Conservation (phyloP, 2,113 vertebrate genomes). For the Hydrolagus affinis region DNA sequence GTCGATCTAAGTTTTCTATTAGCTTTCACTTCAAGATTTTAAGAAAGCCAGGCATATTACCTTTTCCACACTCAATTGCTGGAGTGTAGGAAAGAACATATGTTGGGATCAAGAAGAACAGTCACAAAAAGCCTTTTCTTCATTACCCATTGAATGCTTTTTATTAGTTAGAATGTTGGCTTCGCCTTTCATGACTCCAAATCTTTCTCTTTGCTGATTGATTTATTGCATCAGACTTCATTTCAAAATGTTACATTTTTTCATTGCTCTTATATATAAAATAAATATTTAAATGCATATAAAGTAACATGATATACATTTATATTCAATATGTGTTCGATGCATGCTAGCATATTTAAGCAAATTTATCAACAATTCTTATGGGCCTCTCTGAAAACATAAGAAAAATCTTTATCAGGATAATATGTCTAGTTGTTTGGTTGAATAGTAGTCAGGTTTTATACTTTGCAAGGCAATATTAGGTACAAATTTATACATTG, state of each 20-base stretch:
- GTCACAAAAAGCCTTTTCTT: not conserved
- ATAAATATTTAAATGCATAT: not conserved
- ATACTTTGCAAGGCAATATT: too few relatives aligned
- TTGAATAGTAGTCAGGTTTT: too few relatives aligned
- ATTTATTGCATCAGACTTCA: not conserved
- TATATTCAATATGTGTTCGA: not conserved
- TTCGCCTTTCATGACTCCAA: not conserved
- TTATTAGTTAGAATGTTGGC: not conserved
- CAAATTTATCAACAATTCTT: too few relatives aligned
- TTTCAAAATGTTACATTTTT: not conserved
- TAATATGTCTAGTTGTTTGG: too few relatives aligned
- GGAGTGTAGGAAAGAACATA: not conserved
- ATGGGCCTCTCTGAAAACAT: too few relatives aligned
- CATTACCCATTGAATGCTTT: not conserved
- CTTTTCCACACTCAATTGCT: not conserved
- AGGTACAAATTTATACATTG: too few relatives aligned
- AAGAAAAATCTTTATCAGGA: too few relatives aligned
- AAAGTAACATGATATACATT: not conserved
- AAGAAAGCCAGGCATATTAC: not conserved
- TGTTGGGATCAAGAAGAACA: not conserved
- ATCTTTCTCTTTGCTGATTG: not conserved
- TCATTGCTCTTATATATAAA: not conserved
- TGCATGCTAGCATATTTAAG: too few relatives aligned
- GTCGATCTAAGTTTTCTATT: slow-evolving; percentile 8
- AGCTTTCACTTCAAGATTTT: not conserved